phyloP scores from a whole-genome alignment of 2,797 vertebrate genomes.

The Propithecus deckenii region DNA sequence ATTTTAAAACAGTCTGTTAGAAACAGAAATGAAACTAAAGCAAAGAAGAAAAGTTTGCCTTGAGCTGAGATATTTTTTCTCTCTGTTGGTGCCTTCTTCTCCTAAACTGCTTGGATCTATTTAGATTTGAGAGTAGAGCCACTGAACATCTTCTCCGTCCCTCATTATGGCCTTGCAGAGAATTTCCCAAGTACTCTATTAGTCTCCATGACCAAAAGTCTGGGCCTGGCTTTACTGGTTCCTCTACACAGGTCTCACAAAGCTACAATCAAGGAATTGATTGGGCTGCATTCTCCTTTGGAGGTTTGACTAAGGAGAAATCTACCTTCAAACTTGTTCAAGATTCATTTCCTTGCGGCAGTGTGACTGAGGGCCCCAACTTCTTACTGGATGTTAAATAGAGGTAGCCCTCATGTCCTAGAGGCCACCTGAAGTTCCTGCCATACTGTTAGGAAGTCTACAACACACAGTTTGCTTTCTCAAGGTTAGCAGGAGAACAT shows the following conservation, averaged over 20 bases:
- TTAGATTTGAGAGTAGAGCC: background rate
- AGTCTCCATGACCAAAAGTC: background rate
- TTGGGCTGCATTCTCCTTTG: background rate
- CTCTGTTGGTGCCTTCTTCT: background rate
- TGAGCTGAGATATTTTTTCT: background rate
- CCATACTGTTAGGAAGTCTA: background rate
- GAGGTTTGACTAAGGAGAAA: background rate
- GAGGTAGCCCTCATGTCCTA: background rate
- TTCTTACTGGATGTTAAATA: background rate
- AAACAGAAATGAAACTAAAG: background rate
- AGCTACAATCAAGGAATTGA: too few species aligned
- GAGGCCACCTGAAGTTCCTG: background rate
- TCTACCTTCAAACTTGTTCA: background rate
- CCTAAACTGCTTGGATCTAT: background rate
- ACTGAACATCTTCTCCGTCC: background rate
- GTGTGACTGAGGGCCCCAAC: background rate
- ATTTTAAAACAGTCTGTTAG: background rate
- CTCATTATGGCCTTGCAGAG: background rate
- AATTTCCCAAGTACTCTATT: background rate
- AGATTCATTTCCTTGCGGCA: background rate
- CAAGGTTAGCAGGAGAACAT: background rate
- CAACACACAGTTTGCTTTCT: background rate
- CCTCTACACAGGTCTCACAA: background rate
- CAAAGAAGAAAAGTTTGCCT: background rate
- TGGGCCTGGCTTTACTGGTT: background rate